Conservation (phyloP, 2,797 vertebrate species). For the Peromyscus melanophrys region DNA sequence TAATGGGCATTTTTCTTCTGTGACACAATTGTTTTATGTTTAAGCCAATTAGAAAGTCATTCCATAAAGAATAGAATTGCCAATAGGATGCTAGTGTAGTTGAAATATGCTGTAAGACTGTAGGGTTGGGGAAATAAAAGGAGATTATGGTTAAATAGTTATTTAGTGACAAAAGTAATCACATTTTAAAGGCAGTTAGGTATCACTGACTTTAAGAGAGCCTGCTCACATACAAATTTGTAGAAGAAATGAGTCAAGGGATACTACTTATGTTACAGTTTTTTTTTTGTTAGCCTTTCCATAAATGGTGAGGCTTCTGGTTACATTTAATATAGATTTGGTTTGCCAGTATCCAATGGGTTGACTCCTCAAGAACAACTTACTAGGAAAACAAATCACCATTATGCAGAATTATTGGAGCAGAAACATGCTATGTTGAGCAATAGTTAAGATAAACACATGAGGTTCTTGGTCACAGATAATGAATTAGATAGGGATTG, state of each 20-base stretch:
- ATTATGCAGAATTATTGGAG: conserved; percentile 28
- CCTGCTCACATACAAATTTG: neutral
- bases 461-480: conserved; percentile 18
- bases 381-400: conserved; percentile 35
- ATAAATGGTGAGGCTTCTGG: neutral
- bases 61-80: conserved; percentile 65
- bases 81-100: neutral
- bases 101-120: conserved; percentile 60
- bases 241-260: neutral
- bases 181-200: conserved; percentile 39
- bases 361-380: neutral
- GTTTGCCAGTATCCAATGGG: conserved; percentile 31
- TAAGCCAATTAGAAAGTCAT: conserved; percentile 77
- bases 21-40: conserved; percentile 68
- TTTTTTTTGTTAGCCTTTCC: neutral
- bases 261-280: neutral
- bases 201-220: conserved; percentile 48
- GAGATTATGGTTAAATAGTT: conserved; percentile 10
- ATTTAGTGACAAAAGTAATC: conserved; percentile 33
- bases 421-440: conserved; percentile 16
- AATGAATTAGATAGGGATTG: neutral
- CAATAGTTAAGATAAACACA: conserved; percentile 42
- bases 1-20: conserved; percentile 70
- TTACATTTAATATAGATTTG: conserved; percentile 39
- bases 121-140: neutral